phyloP scores from a whole-genome alignment of 2,888 invertebrate species.

The Drosophila aldrichi region DNA sequence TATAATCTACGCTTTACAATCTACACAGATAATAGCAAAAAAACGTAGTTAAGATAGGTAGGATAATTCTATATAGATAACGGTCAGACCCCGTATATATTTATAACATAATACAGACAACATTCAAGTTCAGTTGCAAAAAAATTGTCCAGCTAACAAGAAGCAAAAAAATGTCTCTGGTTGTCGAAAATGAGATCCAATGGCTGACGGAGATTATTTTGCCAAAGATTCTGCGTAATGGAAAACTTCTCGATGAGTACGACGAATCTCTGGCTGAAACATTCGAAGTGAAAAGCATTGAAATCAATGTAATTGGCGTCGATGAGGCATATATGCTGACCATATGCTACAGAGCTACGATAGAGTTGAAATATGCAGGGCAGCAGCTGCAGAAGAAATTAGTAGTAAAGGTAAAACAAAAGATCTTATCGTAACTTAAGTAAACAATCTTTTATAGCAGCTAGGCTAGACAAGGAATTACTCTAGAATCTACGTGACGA shows the following conservation, averaged over 20 bases:
- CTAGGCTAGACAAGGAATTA: background rate
- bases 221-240: conserved; percentile 61
- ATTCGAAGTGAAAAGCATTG: conserved; percentile 57
- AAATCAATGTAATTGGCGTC: conserved; percentile 61
- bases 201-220: conserved; percentile 63
- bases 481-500: background rate
- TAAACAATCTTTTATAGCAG: background rate
- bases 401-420: conserved; percentile 79
- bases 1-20: background rate
- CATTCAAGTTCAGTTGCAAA: background rate
- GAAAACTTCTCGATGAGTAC: conserved; percentile 49
- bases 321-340: conserved; percentile 83
- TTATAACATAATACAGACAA: background rate
- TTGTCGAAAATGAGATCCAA: conserved; percentile 55
- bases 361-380: conserved; percentile 63
- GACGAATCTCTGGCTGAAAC: conserved; percentile 27
- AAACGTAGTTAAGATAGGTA: too few relatives aligned
- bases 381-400: conserved; percentile 47
- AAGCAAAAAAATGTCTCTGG: conserved; percentile 37
- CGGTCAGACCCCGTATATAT: background rate
- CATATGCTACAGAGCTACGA: conserved; percentile 71
- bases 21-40: background rate
- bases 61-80: conserved; percentile 12
- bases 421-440: background rate
- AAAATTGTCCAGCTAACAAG: background rate